Percentiles rank a stretch among this genome's conserved stretches.
phyloP scores from a whole-genome alignment of 1,140 invertebrate species.

The Papilio machaon region DNA sequence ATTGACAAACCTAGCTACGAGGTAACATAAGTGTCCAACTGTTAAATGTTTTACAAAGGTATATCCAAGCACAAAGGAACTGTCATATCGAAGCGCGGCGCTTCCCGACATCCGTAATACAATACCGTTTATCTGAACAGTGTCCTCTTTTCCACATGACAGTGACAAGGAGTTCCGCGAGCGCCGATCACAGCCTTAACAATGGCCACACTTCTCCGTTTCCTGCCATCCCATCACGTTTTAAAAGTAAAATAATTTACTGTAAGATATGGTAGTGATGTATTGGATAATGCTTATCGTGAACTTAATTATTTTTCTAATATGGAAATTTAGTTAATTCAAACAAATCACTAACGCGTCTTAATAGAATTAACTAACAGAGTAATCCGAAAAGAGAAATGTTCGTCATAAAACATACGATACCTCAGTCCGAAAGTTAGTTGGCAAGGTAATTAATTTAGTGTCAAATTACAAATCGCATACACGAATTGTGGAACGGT shows the following conservation, averaged over 20 bases:
- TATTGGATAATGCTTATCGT: background rate
- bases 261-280: background rate
- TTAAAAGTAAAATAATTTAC: background rate
- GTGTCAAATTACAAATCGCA: slow-evolving; percentile 51
- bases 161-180: slow-evolving; percentile 77
- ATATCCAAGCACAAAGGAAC: background rate
- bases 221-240: slow-evolving; percentile 64
- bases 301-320: background rate
- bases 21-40: slow-evolving; percentile 6
- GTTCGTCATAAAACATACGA: slow-evolving; percentile 13
- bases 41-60: slow-evolving; percentile 1
- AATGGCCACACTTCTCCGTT: slow-evolving; percentile 66
- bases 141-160: slow-evolving; percentile 54
- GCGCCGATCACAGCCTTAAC: slow-evolving; percentile 65
- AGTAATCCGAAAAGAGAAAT: background rate
- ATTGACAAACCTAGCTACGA: slow-evolving; percentile 1
- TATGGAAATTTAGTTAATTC: background rate
- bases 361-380: background rate
- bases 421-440: slow-evolving; percentile 24
- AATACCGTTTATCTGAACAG: slow-evolving; percentile 61
- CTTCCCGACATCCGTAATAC: slow-evolving; percentile 35
- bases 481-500: slow-evolving; percentile 54
- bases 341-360: background rate
- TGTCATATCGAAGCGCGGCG: slow-evolving; percentile 7
- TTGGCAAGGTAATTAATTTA: slow-evolving; percentile 27